Evolutionary conservation across 2,888 invertebrate genomes (phyloP), one percentile per base, ranked within the genome.

Genomic region (Rotaria socialis): DNA sequence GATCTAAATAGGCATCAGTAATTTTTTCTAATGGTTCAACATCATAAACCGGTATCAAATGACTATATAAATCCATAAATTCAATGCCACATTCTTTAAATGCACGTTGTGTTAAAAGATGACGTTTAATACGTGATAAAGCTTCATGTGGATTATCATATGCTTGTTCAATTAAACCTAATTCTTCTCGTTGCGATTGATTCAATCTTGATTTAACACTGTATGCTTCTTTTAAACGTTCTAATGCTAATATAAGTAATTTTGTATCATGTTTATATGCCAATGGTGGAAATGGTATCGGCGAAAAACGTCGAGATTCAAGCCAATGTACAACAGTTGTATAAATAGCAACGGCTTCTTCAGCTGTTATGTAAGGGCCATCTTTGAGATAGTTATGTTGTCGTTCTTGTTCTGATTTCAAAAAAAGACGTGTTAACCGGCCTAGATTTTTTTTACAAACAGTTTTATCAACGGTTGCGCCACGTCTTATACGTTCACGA

Each of bases 91-190:
- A 95, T 94, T 98, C 98, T 93, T 99, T 97, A 90, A 98, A 99
- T 19, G 97, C 96, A 91, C 99, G 93, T 92, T 98, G 98, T 0
- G 99, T 99, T 10, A 99, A 93, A 90, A 99, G 93, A 92, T 99
- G 99, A 93, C 99, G 95, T 91, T 99, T 99, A 90, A 99, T 99
- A 90, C 99, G 94, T 0, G 98, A 98, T 88, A 99, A 92, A 0
- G 99, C 99, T 91, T 99, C 99, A 90, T 99, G 99, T 50, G 99
- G 99, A 92, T 99, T 99, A 91, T 99, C 99, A 89, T 99, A 99
- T 0, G 99, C 99, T 92, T 99, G 99, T 91, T 99, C 99, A 88
- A 99, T 99, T 84, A 99, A 93, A 11, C 99, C 99, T 88, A 99
- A 92, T 91, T 99, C 99, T 91, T 99, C 99, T 88, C 99, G 93